phyloP scores from a whole-genome alignment of 2,888 invertebrate genomes.

The Drosophila cognata region DNA sequence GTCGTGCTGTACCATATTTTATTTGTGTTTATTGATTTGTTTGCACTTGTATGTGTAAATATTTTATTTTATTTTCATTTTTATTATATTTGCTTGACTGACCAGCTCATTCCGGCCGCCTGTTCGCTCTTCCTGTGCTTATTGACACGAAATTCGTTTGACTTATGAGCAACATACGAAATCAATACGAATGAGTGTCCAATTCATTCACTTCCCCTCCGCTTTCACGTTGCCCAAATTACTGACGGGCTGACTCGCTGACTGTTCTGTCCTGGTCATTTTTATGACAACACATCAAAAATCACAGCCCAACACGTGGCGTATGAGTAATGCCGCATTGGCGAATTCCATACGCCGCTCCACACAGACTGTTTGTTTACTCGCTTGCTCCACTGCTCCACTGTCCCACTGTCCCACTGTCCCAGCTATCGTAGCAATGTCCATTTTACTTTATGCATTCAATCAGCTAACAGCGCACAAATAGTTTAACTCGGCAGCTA shows the following conservation, averaged over 20 bases:
- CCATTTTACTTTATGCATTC: slow-evolving; percentile 55
- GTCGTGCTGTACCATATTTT: slow-evolving; percentile 54
- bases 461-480: slow-evolving; percentile 63
- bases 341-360: slow-evolving; percentile 37
- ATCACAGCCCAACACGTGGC: slow-evolving; percentile 62
- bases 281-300: slow-evolving; percentile 66
- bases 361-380: slow-evolving; percentile 16
- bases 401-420: not conserved
- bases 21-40: slow-evolving; percentile 73
- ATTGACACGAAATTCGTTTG: slow-evolving; percentile 56
- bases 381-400: slow-evolving; percentile 6
- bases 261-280: slow-evolving; percentile 20
- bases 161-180: slow-evolving; percentile 55
- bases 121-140: slow-evolving; percentile 25
- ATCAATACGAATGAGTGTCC: slow-evolving; percentile 50
- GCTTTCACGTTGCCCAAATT: not conserved
- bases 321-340: slow-evolving; percentile 64
- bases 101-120: slow-evolving; percentile 4
- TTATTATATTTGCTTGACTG: slow-evolving; percentile 69
- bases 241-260: not conserved
- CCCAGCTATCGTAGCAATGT: not conserved
- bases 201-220: slow-evolving; percentile 20
- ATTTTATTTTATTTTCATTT: slow-evolving; percentile 76
- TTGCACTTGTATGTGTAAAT: slow-evolving; percentile 72
- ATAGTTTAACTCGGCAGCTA: slow-evolving; percentile 37